These are phyloP conservation scores for Spheniscus humboldti DNA, from an alignment of 2,797 vertebrate species.

Conservation along the genomic window DNA sequence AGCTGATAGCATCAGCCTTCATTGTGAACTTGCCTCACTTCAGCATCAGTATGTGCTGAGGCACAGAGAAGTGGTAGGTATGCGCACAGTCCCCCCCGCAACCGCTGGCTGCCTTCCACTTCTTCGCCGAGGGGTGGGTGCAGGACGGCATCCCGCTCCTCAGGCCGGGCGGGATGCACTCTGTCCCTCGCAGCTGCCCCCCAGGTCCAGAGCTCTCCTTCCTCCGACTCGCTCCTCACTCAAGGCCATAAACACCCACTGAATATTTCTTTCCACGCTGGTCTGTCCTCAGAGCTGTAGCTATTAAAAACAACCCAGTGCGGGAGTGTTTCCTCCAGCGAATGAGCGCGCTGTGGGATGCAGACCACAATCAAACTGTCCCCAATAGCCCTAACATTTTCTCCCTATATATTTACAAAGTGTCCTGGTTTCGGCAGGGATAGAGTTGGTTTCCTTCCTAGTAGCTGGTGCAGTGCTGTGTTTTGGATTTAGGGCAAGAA, in stretches of 20 bases:
- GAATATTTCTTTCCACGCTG: fast-evolving
- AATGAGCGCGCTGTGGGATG: background rate
- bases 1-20: background rate
- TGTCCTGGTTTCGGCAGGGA: too few relatives aligned
- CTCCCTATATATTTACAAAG: fast-evolving
- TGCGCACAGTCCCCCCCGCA: fast-evolving
- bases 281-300: fast-evolving
- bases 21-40: background rate
- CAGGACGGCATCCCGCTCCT: background rate
- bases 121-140: fast-evolving
- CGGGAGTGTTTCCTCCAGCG: background rate
- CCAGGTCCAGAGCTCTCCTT: background rate
- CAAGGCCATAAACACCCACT: background rate
- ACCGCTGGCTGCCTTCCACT: background rate
- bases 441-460: too few relatives aligned
- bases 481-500: too few relatives aligned
- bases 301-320: background rate
- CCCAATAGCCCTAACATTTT: fast-evolving
- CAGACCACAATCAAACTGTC: background rate
- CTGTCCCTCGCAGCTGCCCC: background rate
- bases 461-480: too few relatives aligned
- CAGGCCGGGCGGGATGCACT: background rate
- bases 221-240: background rate
- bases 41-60: background rate
- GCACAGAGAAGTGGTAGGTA: fast-evolving